These are phyloP conservation scores for Rhombomys opimus DNA, from an alignment of 2,113 vertebrate species.

Conservation along the genomic window DNA sequence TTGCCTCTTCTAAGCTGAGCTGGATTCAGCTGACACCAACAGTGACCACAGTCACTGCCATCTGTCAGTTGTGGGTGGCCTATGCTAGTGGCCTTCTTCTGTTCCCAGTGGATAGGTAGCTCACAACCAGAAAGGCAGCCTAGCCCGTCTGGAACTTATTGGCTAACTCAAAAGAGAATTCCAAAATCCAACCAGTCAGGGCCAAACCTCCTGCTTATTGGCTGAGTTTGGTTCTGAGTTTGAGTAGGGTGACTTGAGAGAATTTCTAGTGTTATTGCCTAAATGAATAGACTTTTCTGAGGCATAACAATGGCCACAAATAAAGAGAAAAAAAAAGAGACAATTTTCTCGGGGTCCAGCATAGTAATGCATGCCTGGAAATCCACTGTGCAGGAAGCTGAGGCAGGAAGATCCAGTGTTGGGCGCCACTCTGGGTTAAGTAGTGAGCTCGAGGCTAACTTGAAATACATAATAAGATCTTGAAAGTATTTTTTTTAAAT, in stretches of 20 bases:
- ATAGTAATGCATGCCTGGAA: background rate
- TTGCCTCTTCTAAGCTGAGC: constrained; percentile 61
- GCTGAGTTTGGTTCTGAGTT: constrained; percentile 47
- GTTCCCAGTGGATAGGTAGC: constrained; percentile 66
- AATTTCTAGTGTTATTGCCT: constrained; percentile 34
- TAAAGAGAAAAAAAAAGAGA: background rate
- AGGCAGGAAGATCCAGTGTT: background rate
- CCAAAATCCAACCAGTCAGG: background rate
- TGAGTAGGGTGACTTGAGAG: background rate
- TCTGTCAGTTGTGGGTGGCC: constrained; percentile 73
- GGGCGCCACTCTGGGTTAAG: background rate
- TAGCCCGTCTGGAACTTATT: constrained; percentile 44
- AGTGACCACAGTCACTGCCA: constrained; percentile 65
- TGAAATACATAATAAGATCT: background rate
- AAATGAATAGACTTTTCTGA: constrained; percentile 47
- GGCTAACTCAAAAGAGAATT: constrained; percentile 53
- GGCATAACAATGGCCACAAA: constrained; percentile 15
- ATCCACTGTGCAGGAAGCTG: background rate
- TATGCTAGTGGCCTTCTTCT: background rate
- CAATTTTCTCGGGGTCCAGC: background rate
- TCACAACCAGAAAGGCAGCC: constrained; percentile 1
- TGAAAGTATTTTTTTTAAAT: background rate
- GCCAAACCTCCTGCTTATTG: constrained; percentile 37
- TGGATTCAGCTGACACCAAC: constrained; percentile 27
- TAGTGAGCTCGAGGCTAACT: background rate